phyloP scores from a whole-genome alignment of 2,888 invertebrate genomes.

The Noctua janthina region DNA sequence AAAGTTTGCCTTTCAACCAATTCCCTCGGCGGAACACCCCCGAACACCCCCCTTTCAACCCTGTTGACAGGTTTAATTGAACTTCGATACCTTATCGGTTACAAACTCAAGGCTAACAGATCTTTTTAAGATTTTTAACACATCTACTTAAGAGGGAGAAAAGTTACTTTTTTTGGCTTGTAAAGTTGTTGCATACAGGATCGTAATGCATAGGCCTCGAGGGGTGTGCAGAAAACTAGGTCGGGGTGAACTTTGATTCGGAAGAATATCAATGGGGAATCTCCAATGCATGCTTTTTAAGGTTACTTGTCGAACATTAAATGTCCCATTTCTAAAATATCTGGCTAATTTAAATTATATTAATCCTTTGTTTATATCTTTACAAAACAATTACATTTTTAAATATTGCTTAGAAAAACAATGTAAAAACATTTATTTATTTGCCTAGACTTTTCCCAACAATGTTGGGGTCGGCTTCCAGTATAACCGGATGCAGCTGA shows the following conservation, averaged over 20 bases:
- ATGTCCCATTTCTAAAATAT: background rate
- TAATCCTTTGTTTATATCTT: no score
- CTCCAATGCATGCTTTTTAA: background rate
- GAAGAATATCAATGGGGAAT: background rate
- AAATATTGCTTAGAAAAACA: no score
- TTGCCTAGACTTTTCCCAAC: no score
- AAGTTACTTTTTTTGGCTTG: constrained; percentile 10
- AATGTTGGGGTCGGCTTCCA: no score
- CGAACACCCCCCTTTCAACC: constrained; percentile 39
- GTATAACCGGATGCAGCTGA: no score
- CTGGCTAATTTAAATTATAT: no score
- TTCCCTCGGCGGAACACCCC: constrained; percentile 41
- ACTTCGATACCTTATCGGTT: constrained; percentile 72
- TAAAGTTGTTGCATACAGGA: background rate
- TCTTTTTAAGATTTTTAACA: constrained; percentile 43
- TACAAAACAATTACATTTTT: no score
- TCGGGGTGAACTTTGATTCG: background rate
- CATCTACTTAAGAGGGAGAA: constrained; percentile 15
- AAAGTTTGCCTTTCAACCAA: constrained; percentile 29
- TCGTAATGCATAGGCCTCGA: constrained; percentile 27
- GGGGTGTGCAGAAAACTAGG: constrained; percentile 8
- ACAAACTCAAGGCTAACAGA: constrained; percentile 18
- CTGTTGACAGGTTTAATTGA: constrained; percentile 75
- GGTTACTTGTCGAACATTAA: background rate
- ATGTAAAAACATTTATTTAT: no score